Conservation (phyloP, 2,888 invertebrate genomes). For the Microplitis manilae region DNA sequence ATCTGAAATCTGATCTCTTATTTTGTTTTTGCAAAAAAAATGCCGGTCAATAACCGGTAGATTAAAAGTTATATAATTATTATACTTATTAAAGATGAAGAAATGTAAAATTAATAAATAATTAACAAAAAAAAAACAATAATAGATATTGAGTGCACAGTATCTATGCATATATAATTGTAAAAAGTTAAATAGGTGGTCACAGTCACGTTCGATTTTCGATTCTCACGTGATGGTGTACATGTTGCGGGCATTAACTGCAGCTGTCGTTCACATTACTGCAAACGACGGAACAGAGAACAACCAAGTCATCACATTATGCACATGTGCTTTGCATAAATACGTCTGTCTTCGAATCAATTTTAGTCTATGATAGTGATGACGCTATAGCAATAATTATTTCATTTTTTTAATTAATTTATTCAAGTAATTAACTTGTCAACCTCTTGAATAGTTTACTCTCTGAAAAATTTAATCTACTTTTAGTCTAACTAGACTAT, state of each 20-base stretch:
- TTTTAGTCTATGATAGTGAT: slow-evolving; percentile 19
- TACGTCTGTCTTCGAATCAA: slow-evolving; percentile 62
- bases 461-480: no score
- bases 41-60: no score
- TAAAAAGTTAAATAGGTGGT: background rate
- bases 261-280: slow-evolving; percentile 64
- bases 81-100: no score
- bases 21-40: no score
- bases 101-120: no score
- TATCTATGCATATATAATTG: background rate
- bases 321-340: slow-evolving; percentile 68
- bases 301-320: slow-evolving; percentile 63
- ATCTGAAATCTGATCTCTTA: no score
- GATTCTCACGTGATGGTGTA: slow-evolving; percentile 26
- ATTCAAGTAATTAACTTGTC: background rate
- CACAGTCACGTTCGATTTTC: slow-evolving; percentile 28
- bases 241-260: slow-evolving; percentile 63
- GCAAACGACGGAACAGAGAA: slow-evolving; percentile 54
- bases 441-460: background rate
- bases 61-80: no score
- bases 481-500: no score
- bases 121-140: no score
- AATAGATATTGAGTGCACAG: background rate
- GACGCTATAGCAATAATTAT: background rate
- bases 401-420: slow-evolving; percentile 16